Base-by-base conservation (phyloP, 2,888 invertebrate species). In the Amiota minor region DNA sequence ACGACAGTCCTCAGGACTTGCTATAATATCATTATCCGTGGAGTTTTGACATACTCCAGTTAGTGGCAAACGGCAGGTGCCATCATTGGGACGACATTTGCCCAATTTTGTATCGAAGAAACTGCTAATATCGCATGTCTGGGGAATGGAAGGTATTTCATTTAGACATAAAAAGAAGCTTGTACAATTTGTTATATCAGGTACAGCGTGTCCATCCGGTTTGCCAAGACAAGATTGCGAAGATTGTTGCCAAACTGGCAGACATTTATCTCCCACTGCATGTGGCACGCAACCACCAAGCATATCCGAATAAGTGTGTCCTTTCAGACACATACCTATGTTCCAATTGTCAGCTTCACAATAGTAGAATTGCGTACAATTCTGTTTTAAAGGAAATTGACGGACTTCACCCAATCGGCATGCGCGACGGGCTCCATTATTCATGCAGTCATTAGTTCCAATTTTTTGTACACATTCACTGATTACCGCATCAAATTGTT, bases 41-140 rank as follows among this genome's bases (percentile, higher is more conserved):
- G 72, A 76, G 18, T 79, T 79, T 0, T 74, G 73, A 61, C 85
- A 86, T 0, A 76, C 46, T 0, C 77, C 74, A 0, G 75, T 74
- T 0, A 77, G 67, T 1, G 75, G 77, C 16, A 77, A 46, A 1
- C 71, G 76, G 59, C 88, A 88, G 2, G 75, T 76, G 53, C 86
- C 88, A 61, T 87, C 82, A 71, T 88, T 86, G 45, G 86, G 82
- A 0, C 83, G 80, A 61, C 89, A 89, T 35, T 83, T 83, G 2
- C 82, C 81, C 0, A 72, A 64, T 0, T 23, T 49, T 0, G 76
- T 64, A 72, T 88, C 87, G 50, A 80, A 88, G 71, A 79, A 88
- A 64, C 82, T 85, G 18, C 83, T 87, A 0, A 70, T 20, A 0
- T 74, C n/a, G 64, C 88, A 88, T 0, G 70, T 53, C 2, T 79